Evolutionary conservation across 1,140 invertebrate species (phyloP).

Genomic region (Pantala flavescens): DNA sequence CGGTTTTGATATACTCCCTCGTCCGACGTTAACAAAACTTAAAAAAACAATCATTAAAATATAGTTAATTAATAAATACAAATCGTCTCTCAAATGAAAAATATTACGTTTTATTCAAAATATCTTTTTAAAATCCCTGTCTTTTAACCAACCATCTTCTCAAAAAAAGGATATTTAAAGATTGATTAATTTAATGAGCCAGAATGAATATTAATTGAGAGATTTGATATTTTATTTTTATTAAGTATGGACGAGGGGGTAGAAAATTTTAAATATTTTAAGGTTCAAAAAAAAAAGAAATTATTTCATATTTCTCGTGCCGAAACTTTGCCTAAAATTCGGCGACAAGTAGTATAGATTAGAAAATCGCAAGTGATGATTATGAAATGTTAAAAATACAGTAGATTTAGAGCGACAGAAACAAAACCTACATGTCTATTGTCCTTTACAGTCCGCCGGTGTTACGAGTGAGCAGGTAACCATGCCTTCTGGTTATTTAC

Average conservation of each 20-base stretch:
- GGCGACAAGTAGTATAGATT: background rate
- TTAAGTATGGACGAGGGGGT: background rate
- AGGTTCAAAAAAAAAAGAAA: background rate
- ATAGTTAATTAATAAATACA: background rate
- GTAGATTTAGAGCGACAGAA: slow-evolving; percentile 9
- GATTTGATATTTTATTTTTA: background rate
- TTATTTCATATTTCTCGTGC: background rate
- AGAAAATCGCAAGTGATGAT: background rate
- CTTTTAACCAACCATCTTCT: background rate
- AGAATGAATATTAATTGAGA: background rate
- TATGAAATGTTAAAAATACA: background rate
- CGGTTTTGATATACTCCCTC: background rate
- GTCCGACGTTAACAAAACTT: background rate
- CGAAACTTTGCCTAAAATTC: background rate
- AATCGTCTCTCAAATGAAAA: background rate
- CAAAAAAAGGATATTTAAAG: too few species aligned
- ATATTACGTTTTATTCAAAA: background rate
- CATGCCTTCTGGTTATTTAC: background rate
- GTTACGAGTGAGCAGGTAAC: slow-evolving; percentile 11
- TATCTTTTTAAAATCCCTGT: background rate
- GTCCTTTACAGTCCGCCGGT: slow-evolving; percentile 14
- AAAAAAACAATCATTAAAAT: background rate
- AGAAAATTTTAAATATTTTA: background rate
- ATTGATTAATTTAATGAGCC: too few species aligned
- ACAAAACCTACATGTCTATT: slow-evolving; percentile 13